These are phyloP conservation scores for Brachyptera putata DNA, from an alignment of 2,888 invertebrate species.

Conservation along the genomic window DNA sequence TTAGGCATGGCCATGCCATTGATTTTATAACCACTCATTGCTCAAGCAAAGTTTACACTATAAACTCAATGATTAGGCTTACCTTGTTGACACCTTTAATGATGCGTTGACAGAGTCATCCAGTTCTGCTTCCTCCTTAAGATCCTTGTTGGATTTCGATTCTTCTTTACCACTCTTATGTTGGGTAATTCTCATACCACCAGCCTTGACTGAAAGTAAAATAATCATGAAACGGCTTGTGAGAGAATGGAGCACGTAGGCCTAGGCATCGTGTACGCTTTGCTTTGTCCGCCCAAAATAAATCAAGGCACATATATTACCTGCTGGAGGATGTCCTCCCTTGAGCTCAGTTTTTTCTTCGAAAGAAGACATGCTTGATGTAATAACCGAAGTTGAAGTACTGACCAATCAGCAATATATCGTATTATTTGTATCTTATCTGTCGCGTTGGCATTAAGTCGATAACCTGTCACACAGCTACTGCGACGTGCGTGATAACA, in stretches of 20 bases:
- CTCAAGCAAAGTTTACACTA: no score
- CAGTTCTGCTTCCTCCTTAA: conserved; percentile 53
- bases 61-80: no score
- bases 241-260: no score
- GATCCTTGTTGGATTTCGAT: conserved; percentile 42
- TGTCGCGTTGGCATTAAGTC: conserved; percentile 10
- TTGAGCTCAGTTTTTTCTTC: conserved; percentile 64
- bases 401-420: neutral
- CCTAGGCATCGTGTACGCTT: no score
- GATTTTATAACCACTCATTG: conserved; percentile 12
- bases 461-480: conserved; percentile 7
- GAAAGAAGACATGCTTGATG: conserved; percentile 51
- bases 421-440: neutral
- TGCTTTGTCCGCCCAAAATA: no score
- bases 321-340: conserved; percentile 87
- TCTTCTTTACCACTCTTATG: conserved; percentile 64
- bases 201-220: conserved; percentile 70
- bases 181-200: conserved; percentile 88
- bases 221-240: no score
- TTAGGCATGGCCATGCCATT: no score
- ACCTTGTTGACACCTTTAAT: conserved; percentile 65
- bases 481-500: neutral
- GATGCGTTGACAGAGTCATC: conserved; percentile 67
- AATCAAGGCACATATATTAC: conserved; percentile 52
- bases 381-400: neutral